A percentile compares a stretch with the other conserved stretches of the same genome.
These are phyloP conservation scores for Triops cancriformis DNA, from an alignment of 1,140 invertebrate genomes.

Conservation along the genomic window DNA sequence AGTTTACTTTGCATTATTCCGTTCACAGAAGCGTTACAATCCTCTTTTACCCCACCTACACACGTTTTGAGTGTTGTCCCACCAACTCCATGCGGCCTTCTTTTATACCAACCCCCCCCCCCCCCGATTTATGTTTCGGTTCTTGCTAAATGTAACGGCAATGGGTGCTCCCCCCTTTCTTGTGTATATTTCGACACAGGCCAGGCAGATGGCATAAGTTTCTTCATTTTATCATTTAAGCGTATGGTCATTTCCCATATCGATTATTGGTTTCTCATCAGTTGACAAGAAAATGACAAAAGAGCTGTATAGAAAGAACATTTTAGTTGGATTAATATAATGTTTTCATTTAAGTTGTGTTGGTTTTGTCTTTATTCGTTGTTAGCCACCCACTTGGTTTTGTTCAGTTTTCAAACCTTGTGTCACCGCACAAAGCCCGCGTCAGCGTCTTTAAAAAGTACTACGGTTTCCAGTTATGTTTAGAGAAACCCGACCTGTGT, in stretches of 20 bases:
- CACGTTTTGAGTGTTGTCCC: not conserved
- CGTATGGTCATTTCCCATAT: not conserved
- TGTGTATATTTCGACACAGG: no score
- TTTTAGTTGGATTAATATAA: constrained; percentile 14
- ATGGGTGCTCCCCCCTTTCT: no score
- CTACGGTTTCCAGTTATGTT: not conserved
- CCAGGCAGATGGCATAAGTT: not conserved
- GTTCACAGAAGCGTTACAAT: not conserved
- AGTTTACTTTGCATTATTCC: constrained; percentile 6
- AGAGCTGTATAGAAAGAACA: not conserved
- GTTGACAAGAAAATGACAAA: not conserved
- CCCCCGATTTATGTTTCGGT: no score
- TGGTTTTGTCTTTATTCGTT: not conserved
- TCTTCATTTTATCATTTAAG: not conserved
- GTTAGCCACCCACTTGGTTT: not conserved
- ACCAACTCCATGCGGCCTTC: not conserved
- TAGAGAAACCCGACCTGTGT: not conserved
- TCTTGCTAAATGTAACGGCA: no score
- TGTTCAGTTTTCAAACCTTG: not conserved
- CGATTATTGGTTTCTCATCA: not conserved
- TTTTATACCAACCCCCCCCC: no score
- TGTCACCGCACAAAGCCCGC: not conserved
- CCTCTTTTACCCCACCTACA: not conserved
- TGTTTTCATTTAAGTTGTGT: not conserved
- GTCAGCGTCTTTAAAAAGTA: not conserved